A percentile compares a stretch with the other conserved stretches of the same genome.
phyloP scores from a whole-genome alignment of 2,888 invertebrate species.

The Heliconius ismenius region DNA sequence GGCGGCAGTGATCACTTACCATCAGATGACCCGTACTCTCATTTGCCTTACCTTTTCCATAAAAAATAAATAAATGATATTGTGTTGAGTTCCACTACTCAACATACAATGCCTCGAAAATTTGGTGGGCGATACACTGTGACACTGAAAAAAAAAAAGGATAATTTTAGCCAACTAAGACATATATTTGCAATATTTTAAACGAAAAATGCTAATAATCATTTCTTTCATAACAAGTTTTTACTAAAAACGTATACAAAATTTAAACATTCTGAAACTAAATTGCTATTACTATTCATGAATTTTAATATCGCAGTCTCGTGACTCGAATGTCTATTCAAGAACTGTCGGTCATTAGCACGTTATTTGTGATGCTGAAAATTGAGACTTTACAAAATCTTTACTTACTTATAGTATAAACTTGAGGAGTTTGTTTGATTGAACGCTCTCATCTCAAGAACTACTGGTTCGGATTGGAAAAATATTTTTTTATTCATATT shows the following conservation, averaged over 20 bases:
- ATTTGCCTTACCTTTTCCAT: too few relatives aligned
- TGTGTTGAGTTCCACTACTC: not conserved
- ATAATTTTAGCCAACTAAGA: not conserved
- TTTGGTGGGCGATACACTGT: too few relatives aligned
- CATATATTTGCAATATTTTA: not conserved
- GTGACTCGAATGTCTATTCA: conserved; percentile 22
- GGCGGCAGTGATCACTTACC: not conserved
- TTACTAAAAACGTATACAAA: conserved; percentile 8
- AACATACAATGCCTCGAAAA: not conserved
- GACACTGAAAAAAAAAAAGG: too few relatives aligned
- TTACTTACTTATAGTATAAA: not conserved
- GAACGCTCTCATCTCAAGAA: not conserved
- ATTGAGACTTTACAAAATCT: not conserved
- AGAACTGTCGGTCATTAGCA: conserved; percentile 20
- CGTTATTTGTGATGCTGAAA: conserved; percentile 2
- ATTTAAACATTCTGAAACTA: conserved; percentile 5
- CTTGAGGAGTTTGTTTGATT: not conserved
- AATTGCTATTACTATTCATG: conserved; percentile 21
- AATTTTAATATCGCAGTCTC: conserved; percentile 22
- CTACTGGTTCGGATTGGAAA: not conserved
- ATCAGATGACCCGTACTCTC: not conserved
- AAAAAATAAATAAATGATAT: too few relatives aligned
- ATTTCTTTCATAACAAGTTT: not conserved
- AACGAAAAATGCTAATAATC: conserved; percentile 1
- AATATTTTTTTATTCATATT: not conserved